Evolutionary conservation across 2,888 invertebrate species (phyloP).

Genomic region (Carpatolechia fugitivella): DNA sequence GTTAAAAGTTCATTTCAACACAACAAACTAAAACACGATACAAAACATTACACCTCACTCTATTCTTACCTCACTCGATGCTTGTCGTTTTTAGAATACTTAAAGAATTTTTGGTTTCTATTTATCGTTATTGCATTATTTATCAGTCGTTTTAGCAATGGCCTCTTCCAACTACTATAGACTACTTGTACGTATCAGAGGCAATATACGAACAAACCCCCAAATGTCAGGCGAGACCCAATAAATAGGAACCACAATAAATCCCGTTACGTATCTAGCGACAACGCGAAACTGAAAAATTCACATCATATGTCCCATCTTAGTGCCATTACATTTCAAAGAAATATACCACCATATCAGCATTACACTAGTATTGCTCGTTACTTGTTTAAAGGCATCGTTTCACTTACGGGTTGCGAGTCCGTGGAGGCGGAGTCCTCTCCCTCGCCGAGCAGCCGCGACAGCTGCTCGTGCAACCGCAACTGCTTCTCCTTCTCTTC

Average conservation of each 20-base stretch:
- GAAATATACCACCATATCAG: slow-evolving; percentile 34
- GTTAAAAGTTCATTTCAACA: slow-evolving; percentile 11
- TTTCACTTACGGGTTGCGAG: slow-evolving; percentile 64
- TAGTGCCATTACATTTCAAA: slow-evolving; percentile 44
- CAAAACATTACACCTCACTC: slow-evolving; percentile 25
- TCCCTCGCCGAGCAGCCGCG: slow-evolving; percentile 57
- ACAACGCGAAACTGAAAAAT: slow-evolving; percentile 10
- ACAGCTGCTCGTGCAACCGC: slow-evolving; percentile 55
- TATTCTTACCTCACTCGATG: slow-evolving; percentile 8
- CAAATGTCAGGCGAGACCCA: no score
- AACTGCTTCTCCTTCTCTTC: slow-evolving; percentile 46
- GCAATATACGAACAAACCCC: no score
- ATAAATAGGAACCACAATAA: background rate
- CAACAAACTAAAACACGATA: slow-evolving; percentile 10
- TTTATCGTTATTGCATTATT: background rate
- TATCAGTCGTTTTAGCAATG: no score
- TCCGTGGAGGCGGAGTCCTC: slow-evolving; percentile 61
- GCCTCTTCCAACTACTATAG: no score
- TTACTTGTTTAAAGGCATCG: slow-evolving; percentile 62
- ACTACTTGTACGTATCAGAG: no score
- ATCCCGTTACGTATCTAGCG: background rate
- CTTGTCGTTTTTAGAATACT: background rate
- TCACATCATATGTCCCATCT: slow-evolving; percentile 49
- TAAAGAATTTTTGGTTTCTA: background rate
- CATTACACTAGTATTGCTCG: slow-evolving; percentile 50